Base-by-base conservation (phyloP, 2,797 vertebrate species). In the Esox lucius region DNA sequence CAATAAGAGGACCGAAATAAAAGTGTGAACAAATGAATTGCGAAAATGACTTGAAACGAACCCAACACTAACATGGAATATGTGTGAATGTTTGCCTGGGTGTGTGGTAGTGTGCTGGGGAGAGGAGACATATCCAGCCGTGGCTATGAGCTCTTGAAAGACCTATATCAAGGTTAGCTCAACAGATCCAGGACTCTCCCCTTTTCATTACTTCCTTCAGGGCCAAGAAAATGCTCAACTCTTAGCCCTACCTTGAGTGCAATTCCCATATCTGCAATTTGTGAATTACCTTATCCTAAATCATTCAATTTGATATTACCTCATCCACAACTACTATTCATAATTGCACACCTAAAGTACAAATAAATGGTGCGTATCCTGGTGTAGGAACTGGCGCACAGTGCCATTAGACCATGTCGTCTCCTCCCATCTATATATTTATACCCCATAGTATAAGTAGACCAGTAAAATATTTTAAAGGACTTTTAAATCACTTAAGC, bases 401-500 rank as follows among this genome's bases (percentile, higher is more conserved):
- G 71, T 8, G 71, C 62, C 56, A 74, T 42, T 76, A 65, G 70
- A 69, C 71, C 73, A 24, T 49, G 51, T 62, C 22, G 24, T 81
- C 75, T 81, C 75, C 75, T 81, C 75, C 72, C 4, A 24, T 79
- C 61, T 61, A 0, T 70, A 62, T 66, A 42, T 73, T 75, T 83
- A 74, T 71, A 46, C 75, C 77, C 74, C 75, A 68, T 48, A 81
- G 69, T 64, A 83, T 83, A 76, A 81, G 26, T 74, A 74, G 78
- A 75, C 65, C 70, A 73, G 83, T 85, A 74, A 86, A 87, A 85
- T 81, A 80, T 84, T 86, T 86, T 74, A 77, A 88, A 87, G 84
- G 83, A 86, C 81, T 86, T 91, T 90, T 88, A 88, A 91, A 90
- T 90, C 87, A 85, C 78, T 88, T 89, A 81, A 86, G 22, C 81